Evolutionary conservation across 2,888 invertebrate species (phyloP), one percentile per base, ranked within the genome.

Genomic region (Nemurella pictetii): DNA sequence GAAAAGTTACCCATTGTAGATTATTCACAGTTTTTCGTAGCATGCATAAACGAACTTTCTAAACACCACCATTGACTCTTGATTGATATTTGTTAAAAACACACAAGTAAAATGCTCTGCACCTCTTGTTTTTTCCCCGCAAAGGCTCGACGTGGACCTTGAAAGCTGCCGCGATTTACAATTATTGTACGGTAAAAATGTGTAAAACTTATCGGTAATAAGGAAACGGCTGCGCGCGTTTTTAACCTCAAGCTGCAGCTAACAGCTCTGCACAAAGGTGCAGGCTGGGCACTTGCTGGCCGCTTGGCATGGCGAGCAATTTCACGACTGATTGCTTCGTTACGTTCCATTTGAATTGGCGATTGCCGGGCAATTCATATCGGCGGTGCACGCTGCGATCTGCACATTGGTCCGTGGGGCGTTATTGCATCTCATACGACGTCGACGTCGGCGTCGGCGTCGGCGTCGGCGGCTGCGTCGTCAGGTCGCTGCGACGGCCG

Each of bases 291-390:
- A n/a, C n/a, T 75, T 1, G 29, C 3, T 0, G 1, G 29, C 4
- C 78, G 27, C 27, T 30, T 12, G 5, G 77, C 28, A 27, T 20
- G 28, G 29, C 78, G 27, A 29, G 28, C 87, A 87, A 87, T 87
- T 87, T 87, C 87, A 87, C 87, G 86, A 73, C 84, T 85, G 85
- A 85, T 81, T 84, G 85, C 73, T 80, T 84, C 84, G 85, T 86
- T 86, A 85, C 85, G 83, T 83, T 75, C 83, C 85, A 85, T 86
- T 87, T 86, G 87, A 86, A 86, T 85, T 25, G 29, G 36, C 55
- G 55, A 55, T 55, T 20, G 55, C n/a, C n/a, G 55, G 55, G 20
- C 55, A 55, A 20, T 15, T 20, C 55, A 55, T 20, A 20, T 7
- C 55, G 55, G 55, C 55, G 12, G 15, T 55, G 55, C 55, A 55